These are phyloP conservation scores for Oncorhynchus kisutch DNA, from an alignment of 2,113 vertebrate genomes.

Conservation along the genomic window DNA sequence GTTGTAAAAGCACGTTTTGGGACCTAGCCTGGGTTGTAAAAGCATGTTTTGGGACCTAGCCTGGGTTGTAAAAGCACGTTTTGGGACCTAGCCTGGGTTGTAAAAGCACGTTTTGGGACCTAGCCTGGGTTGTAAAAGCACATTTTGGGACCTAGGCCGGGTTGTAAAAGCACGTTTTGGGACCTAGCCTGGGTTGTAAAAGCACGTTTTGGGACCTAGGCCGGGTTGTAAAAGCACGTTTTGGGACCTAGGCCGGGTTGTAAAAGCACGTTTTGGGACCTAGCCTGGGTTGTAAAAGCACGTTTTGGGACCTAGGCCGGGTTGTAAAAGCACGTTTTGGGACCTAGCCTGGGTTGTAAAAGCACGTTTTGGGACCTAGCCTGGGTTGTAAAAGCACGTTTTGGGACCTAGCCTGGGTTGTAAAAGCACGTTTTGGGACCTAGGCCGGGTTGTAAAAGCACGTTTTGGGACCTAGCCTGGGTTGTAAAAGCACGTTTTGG, in stretches of 20 bases:
- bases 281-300: neutral
- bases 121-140: neutral
- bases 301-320: too few species aligned
- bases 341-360: neutral
- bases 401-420: neutral
- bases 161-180: neutral
- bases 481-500: neutral
- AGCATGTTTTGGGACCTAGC: too few species aligned
- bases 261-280: neutral
- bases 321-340: neutral
- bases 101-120: neutral
- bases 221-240: neutral
- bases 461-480: too few species aligned
- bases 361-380: too few species aligned
- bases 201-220: too few species aligned
- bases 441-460: neutral
- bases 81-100: neutral
- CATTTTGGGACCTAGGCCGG: too few species aligned
- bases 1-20: neutral
- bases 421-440: neutral
- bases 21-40: neutral
- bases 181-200: neutral
- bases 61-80: neutral
- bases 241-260: neutral
- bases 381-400: neutral